These are phyloP conservation scores for Fukomys damarensis DNA, from an alignment of 2,113 vertebrate genomes.

Conservation along the genomic window DNA sequence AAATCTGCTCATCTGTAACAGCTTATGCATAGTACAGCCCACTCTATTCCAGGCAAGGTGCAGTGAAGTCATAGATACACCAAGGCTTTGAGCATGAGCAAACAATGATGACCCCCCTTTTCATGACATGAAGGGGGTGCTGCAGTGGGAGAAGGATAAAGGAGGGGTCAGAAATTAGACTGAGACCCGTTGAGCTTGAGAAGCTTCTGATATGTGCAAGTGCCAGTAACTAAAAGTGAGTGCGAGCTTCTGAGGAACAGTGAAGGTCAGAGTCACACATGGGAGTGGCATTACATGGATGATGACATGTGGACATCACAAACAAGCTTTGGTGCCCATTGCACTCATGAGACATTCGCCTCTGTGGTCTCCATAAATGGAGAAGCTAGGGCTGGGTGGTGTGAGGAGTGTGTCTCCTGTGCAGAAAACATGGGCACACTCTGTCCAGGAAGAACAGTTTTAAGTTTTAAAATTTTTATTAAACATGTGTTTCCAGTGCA, in stretches of 20 bases:
- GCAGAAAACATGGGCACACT: neutral
- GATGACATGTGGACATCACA: neutral
- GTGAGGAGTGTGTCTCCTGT: neutral
- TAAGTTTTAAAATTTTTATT: neutral
- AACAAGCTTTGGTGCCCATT: rapidly evolving
- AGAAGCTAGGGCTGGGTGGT: too few relatives aligned
- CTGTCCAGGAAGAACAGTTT: neutral
- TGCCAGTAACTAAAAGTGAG: neutral
- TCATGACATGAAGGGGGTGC: neutral
- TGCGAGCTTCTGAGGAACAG: too few relatives aligned
- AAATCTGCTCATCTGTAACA: neutral
- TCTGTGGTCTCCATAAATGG: neutral
- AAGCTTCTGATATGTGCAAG: too few relatives aligned
- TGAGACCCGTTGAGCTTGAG: neutral
- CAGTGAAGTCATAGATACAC: neutral
- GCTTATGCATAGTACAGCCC: too few relatives aligned
- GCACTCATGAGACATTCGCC: neutral
- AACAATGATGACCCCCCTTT: neutral
- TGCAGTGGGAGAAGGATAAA: too few relatives aligned
- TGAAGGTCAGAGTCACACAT: neutral
- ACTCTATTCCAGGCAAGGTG: neutral
- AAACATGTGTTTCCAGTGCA: neutral
- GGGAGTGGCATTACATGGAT: neutral
- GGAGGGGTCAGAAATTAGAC: too few relatives aligned
- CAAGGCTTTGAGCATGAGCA: neutral